These are phyloP conservation scores for Patiria pectinifera DNA, from an alignment of 53 echinoderm and acorn worm genomes.

Conservation along the genomic window DNA sequence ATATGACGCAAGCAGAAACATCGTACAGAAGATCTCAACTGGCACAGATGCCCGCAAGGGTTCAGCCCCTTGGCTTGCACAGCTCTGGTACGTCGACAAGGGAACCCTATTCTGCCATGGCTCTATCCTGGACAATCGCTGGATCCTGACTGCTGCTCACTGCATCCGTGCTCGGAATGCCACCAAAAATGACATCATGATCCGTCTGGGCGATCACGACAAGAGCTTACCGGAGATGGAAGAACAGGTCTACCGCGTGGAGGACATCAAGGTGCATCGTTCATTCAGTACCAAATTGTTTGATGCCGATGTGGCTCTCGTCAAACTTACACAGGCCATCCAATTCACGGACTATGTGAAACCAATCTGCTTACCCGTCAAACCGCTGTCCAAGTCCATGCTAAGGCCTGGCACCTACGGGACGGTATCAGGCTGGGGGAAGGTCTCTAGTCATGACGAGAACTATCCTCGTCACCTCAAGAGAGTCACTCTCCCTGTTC, in stretches of 20 bases:
- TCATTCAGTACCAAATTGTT: slow-evolving; percentile 66
- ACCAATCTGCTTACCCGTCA: slow-evolving; percentile 92
- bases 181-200: slow-evolving; percentile 61
- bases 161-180: slow-evolving; percentile 68
- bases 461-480: slow-evolving; percentile 81
- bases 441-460: slow-evolving; percentile 16
- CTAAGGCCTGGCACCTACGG: slow-evolving; percentile 61
- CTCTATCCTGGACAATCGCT: slow-evolving; percentile 84
- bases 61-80: slow-evolving; percentile 90
- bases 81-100: slow-evolving; percentile 77
- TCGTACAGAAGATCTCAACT: slow-evolving; percentile 61
- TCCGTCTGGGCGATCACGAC: slow-evolving; percentile 90
- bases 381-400: slow-evolving; percentile 70
- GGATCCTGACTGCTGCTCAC: slow-evolving; percentile 96
- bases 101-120: slow-evolving; percentile 85
- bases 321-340: slow-evolving; percentile 72
- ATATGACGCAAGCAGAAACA: background rate
- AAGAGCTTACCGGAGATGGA: slow-evolving; percentile 77
- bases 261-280: slow-evolving; percentile 70
- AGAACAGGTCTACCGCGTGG: slow-evolving; percentile 80
- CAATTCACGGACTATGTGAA: slow-evolving; percentile 84
- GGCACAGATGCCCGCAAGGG: slow-evolving; percentile 69
- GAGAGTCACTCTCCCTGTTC: slow-evolving; percentile 77
- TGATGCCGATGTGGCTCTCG: slow-evolving; percentile 85
- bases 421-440: slow-evolving; percentile 85